Conservation (phyloP, 2,888 invertebrate species). For the Rhagonycha fulva region DNA sequence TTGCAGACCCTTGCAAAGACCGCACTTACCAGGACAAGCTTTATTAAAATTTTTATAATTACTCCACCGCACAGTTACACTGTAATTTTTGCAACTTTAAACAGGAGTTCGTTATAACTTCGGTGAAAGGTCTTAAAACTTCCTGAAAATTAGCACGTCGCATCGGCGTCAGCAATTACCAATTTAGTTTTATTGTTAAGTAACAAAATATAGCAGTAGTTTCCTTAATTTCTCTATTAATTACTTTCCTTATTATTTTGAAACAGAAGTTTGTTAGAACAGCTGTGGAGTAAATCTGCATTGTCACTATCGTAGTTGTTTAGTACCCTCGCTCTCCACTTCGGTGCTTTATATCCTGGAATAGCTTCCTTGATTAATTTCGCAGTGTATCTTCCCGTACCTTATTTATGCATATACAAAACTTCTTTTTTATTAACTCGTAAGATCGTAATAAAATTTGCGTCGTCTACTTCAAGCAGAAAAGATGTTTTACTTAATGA, state of each 20-base stretch:
- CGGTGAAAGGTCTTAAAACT: not conserved
- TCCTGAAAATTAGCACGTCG: not conserved
- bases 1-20: not conserved
- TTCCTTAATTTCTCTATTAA: not conserved
- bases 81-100: not conserved
- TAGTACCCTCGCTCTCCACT: slow-evolving; percentile 38
- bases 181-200: not conserved
- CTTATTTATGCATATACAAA: not conserved
- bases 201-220: not conserved
- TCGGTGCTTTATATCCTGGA: slow-evolving; percentile 38
- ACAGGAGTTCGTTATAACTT: not conserved
- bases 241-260: slow-evolving; percentile 3
- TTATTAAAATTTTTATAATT: not conserved
- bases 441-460: not conserved
- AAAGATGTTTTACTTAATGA: not conserved
- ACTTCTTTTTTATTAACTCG: not conserved
- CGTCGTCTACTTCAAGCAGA: not conserved
- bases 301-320: slow-evolving; percentile 42
- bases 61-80: not conserved
- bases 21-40: not conserved
- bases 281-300: slow-evolving; percentile 29
- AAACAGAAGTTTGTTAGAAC: slow-evolving; percentile 15
- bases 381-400: not conserved
- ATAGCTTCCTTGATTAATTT: slow-evolving; percentile 45
- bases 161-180: not conserved